Evolutionary conservation across 2,113 vertebrate genomes (phyloP).

Genomic region (Deroptyus accipitrinus): DNA sequence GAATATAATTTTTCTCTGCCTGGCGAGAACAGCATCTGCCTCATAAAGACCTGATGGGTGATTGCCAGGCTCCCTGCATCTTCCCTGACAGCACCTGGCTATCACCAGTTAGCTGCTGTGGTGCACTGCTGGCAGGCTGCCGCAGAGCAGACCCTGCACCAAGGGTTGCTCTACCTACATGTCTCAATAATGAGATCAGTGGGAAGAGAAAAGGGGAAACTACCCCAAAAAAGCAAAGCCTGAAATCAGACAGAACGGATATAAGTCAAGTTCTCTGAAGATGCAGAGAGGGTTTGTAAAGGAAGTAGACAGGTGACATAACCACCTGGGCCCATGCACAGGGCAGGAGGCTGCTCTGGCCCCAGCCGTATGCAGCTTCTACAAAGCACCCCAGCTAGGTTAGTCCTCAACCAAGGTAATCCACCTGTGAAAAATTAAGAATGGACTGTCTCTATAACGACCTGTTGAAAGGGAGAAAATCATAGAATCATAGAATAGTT

Average conservation of each 20-base stretch:
- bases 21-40: background rate
- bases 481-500: no score
- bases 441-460: background rate
- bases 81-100: background rate
- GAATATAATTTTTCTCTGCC: background rate
- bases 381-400: background rate
- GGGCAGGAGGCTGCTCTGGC: background rate
- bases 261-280: background rate
- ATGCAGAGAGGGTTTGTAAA: background rate
- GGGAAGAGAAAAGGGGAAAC: background rate
- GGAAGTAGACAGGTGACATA: accelerated
- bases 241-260: background rate
- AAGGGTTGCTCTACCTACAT: accelerated
- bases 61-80: background rate
- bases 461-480: background rate
- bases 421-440: background rate
- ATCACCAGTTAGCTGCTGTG: background rate
- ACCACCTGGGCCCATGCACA: background rate
- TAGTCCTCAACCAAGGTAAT: background rate
- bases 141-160: background rate
- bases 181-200: background rate
- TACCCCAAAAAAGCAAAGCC: background rate
- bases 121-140: background rate
- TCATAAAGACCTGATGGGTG: background rate
- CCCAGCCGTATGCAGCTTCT: background rate